These are phyloP conservation scores for Cataglyphis livida DNA, from an alignment of 2,888 invertebrate species.

Conservation along the genomic window DNA sequence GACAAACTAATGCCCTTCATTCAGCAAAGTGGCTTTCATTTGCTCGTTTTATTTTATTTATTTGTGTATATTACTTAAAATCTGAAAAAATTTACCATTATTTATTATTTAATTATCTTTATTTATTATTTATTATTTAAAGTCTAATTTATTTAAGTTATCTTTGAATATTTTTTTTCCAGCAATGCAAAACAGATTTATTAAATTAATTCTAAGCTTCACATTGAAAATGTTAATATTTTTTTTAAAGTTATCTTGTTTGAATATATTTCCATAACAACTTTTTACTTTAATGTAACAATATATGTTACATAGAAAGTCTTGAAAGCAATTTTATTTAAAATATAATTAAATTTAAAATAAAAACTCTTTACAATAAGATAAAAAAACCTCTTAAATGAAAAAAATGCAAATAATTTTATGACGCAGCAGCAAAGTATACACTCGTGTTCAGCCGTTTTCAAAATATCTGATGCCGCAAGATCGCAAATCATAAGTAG, in stretches of 20 bases:
- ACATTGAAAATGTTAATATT: neutral
- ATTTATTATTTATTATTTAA: too few relatives aligned
- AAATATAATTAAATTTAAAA: neutral
- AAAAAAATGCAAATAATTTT: conserved; percentile 26
- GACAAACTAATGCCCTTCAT: too few relatives aligned
- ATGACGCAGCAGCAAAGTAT: conserved; percentile 2
- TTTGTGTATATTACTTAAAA: too few relatives aligned
- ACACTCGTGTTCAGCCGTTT: conserved; percentile 37
- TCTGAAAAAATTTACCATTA: too few relatives aligned
- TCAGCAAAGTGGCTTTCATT: too few relatives aligned
- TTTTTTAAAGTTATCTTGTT: neutral
- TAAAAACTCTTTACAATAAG: neutral
- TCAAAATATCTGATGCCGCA: conserved; percentile 59
- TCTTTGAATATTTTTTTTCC: neutral
- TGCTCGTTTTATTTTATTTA: too few relatives aligned
- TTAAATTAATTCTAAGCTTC: neutral
- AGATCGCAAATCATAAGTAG: conserved; percentile 73
- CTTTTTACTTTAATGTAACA: neutral
- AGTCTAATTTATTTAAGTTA: too few relatives aligned
- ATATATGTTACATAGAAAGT: neutral
- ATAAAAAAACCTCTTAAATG: neutral
- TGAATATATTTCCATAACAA: neutral
- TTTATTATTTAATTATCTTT: too few relatives aligned
- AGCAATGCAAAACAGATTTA: neutral
- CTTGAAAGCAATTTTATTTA: neutral